These are phyloP conservation scores for Garra rufa DNA, from an alignment of 2,113 vertebrate genomes.

Conservation along the genomic window DNA sequence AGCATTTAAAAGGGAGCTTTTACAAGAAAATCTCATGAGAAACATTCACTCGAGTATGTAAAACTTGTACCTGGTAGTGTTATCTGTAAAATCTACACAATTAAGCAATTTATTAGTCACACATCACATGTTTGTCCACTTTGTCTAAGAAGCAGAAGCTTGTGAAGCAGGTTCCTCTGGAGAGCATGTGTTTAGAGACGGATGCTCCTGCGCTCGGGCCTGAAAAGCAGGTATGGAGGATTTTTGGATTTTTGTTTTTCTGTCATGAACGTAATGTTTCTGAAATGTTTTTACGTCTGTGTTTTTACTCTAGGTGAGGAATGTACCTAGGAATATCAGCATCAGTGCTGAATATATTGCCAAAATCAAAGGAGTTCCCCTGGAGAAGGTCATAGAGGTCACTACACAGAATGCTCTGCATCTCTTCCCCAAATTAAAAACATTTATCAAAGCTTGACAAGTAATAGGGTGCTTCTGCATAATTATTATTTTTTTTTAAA, in stretches of 20 bases:
- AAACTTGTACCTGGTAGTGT: background rate
- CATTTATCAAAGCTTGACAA: conserved; percentile 67
- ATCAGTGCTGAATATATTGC: conserved; percentile 90
- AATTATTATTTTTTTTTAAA: background rate
- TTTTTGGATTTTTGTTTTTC: background rate
- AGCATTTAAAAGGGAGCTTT: background rate
- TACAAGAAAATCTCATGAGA: background rate
- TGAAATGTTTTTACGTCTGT: background rate
- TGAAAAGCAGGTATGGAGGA: conserved; percentile 86
- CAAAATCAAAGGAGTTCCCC: conserved; percentile 85
- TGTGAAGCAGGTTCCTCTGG: conserved; percentile 91
- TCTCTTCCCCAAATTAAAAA: conserved; percentile 87
- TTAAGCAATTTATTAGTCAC: background rate
- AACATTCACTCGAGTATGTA: background rate
- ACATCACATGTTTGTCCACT: conserved; percentile 53
- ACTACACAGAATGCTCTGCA: conserved; percentile 88
- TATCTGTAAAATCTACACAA: background rate
- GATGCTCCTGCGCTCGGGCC: conserved; percentile 94
- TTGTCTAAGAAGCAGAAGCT: conserved; percentile 95
- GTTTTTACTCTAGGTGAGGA: conserved; percentile 83
- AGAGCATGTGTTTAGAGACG: conserved; percentile 92
- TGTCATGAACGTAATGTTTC: background rate
- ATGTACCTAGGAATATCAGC: conserved; percentile 89
- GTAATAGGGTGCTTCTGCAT: background rate
- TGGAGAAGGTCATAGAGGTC: conserved; percentile 84